These are phyloP conservation scores for Drosophila eugracilis DNA, from an alignment of 1,140 invertebrate species.

Conservation along the genomic window DNA sequence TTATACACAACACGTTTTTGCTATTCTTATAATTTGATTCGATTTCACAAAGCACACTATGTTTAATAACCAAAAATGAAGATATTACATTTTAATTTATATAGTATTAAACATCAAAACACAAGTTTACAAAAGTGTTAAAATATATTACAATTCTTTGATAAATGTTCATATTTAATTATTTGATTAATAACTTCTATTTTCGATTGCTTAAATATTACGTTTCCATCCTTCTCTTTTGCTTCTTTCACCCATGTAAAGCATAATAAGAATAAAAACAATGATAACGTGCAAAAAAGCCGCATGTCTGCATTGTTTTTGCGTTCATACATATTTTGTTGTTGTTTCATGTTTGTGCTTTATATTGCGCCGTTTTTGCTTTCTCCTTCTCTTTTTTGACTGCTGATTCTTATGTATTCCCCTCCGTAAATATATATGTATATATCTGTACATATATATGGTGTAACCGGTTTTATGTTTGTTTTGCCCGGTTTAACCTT, in stretches of 20 bases:
- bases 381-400: constrained; percentile 7
- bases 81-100: too few relatives aligned
- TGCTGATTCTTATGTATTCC: constrained; percentile 15
- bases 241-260: not conserved
- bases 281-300: constrained; percentile 1
- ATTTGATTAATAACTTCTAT: not conserved
- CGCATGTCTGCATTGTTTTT: not conserved
- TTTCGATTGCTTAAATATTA: not conserved
- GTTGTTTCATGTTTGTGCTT: constrained; percentile 13
- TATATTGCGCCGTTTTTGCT: constrained; percentile 43
- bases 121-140: too few relatives aligned
- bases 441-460: constrained; percentile 33
- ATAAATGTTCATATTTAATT: not conserved
- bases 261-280: constrained; percentile 15
- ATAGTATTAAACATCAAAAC: too few relatives aligned
- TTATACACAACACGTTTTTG: too few relatives aligned
- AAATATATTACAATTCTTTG: too few relatives aligned
- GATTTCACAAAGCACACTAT: too few relatives aligned
- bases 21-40: too few relatives aligned
- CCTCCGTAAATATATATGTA: constrained; percentile 11
- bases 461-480: constrained; percentile 82
- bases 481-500: constrained; percentile 83
- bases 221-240: not conserved
- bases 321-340: not conserved
- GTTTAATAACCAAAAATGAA: too few relatives aligned